These are phyloP conservation scores for Drosophila tanythrix DNA, from an alignment of 2,888 invertebrate genomes.

Conservation along the genomic window DNA sequence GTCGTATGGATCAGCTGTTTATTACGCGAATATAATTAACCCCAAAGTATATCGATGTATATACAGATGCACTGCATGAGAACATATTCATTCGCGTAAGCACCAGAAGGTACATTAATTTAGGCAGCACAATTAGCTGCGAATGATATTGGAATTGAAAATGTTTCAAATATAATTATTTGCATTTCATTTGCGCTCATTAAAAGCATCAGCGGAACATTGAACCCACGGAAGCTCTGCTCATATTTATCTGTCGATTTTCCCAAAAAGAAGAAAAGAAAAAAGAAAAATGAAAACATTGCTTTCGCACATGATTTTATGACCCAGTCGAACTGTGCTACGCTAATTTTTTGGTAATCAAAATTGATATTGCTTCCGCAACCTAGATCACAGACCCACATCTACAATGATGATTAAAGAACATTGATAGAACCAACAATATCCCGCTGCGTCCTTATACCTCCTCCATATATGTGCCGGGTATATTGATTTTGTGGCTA, in stretches of 20 bases:
- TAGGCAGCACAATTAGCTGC: conserved; percentile 55
- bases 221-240: conserved; percentile 48
- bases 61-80: conserved; percentile 28
- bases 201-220: conserved; percentile 48
- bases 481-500: neutral
- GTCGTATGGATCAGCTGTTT: conserved; percentile 16
- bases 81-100: conserved; percentile 48
- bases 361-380: conserved; percentile 72
- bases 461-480: neutral
- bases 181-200: conserved; percentile 54
- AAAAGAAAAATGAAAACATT: conserved; percentile 8
- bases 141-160: conserved; percentile 54
- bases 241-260: conserved; percentile 36
- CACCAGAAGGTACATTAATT: conserved; percentile 28
- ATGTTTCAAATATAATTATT: conserved; percentile 57
- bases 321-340: conserved; percentile 35
- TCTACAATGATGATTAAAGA: conserved; percentile 33
- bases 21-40: conserved; percentile 9
- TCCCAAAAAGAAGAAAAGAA: conserved; percentile 19
- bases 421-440: conserved; percentile 22
- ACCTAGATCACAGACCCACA: conserved; percentile 63
- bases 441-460: conserved; percentile 9
- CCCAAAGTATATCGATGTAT: neutral
- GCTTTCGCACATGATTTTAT: conserved; percentile 46
- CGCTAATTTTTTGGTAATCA: conserved; percentile 64